Percentiles rank a stretch among this genome's conserved stretches.
Evolutionary conservation across 2,113 vertebrate genomes (phyloP).

Genomic region (Probosciger aterrimus): DNA sequence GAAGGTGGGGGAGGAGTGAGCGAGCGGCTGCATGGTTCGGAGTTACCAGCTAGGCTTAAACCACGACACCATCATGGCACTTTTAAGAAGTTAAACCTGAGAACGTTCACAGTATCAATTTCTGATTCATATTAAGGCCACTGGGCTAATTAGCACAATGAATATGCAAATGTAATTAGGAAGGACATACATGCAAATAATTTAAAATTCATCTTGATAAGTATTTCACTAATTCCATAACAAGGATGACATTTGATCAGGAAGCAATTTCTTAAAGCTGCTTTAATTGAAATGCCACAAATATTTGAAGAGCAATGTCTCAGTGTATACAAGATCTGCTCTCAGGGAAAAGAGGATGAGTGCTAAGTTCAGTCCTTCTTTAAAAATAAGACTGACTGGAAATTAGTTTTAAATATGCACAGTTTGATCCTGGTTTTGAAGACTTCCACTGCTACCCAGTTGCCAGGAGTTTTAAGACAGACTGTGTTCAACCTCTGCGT

Average conservation of each 20-base stretch:
- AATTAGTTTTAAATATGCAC: neutral
- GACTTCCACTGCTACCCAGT: neutral
- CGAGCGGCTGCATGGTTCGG: too few species aligned
- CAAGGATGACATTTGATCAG: constrained; percentile 25
- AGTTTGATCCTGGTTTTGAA: neutral
- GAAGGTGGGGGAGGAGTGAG: too few species aligned
- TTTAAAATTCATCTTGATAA: neutral
- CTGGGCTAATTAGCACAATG: neutral
- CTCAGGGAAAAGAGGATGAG: neutral
- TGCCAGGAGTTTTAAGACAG: neutral
- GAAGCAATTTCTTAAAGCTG: neutral
- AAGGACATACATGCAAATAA: neutral
- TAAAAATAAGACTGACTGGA: neutral
- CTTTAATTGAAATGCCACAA: neutral
- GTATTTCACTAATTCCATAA: constrained; percentile 22
- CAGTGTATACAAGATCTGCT: neutral
- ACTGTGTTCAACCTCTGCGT: neutral
- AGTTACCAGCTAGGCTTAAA: too few species aligned
- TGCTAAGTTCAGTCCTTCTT: neutral
- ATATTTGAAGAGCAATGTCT: neutral
- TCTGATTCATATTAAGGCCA: neutral
- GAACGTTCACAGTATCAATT: neutral
- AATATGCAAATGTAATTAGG: constrained; percentile 44
- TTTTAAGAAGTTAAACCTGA: neutral
- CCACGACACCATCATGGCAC: neutral